Evolutionary conservation across 2,113 vertebrate genomes (phyloP).

Genomic region (Pica pica): DNA sequence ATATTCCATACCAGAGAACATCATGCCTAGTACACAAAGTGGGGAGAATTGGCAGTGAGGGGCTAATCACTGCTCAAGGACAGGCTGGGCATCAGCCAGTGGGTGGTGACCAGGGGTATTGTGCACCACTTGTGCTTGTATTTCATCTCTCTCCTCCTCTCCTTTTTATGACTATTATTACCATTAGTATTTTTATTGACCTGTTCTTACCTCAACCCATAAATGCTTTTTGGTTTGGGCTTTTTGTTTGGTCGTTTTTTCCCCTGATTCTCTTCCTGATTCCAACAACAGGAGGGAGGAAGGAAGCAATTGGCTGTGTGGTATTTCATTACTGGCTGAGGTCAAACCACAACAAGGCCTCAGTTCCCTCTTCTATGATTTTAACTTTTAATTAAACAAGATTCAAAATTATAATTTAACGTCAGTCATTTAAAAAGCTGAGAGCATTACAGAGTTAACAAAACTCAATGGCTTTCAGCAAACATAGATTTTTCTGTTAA

Average conservation of each 20-base stretch:
- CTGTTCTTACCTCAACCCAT: background rate
- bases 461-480: background rate
- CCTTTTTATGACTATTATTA: background rate
- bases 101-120: fast-evolving
- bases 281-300: background rate
- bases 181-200: background rate
- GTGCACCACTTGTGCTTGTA: background rate
- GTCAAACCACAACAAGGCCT: background rate
- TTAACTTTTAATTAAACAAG: background rate
- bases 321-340: fast-evolving
- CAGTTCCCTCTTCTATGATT: background rate
- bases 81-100: background rate
- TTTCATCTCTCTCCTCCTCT: background rate
- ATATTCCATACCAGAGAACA: background rate
- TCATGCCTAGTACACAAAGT: background rate
- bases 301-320: background rate
- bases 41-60: background rate
- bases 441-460: background rate
- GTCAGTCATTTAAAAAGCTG: background rate
- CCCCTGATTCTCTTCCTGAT: background rate
- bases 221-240: background rate
- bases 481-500: constrained; percentile 3
- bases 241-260: background rate
- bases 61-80: background rate
- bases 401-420: background rate